Evolutionary conservation across 2,888 invertebrate genomes (phyloP).

Genomic region (Chrysopilus asiliformis): DNA sequence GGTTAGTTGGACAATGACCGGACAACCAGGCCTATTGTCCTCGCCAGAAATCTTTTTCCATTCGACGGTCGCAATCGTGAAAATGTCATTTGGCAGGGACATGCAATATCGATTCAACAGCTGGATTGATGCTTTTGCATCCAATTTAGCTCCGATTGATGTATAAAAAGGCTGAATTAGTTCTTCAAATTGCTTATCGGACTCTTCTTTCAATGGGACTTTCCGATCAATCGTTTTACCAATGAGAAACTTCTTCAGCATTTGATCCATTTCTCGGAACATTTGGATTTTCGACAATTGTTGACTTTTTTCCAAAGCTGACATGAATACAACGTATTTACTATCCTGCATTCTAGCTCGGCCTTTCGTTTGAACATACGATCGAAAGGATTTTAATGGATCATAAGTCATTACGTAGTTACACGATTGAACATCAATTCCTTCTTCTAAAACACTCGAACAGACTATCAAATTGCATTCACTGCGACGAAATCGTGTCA

Average conservation of each 20-base stretch:
- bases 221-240: constrained; percentile 42
- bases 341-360: constrained; percentile 58
- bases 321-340: constrained; percentile 44
- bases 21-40: constrained; percentile 2
- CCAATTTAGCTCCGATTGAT: constrained; percentile 22
- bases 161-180: constrained; percentile 22
- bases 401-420: constrained; percentile 67
- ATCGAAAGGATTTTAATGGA: constrained; percentile 53
- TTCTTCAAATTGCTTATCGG: constrained; percentile 43
- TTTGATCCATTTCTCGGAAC: constrained; percentile 40
- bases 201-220: constrained; percentile 40
- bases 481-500: constrained; percentile 44
- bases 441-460: constrained; percentile 80
- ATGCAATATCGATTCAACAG: constrained; percentile 71
- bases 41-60: constrained; percentile 25
- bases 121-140: constrained; percentile 19
- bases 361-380: constrained; percentile 82
- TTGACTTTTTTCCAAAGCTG: constrained; percentile 23
- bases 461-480: constrained; percentile 52
- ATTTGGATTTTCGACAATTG: constrained; percentile 31
- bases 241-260: constrained; percentile 44
- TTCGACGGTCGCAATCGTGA: constrained; percentile 43
- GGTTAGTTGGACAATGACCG: constrained; percentile 43
- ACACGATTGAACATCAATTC: constrained; percentile 74
- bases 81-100: constrained; percentile 63